Percentiles rank a stretch among this genome's conserved stretches.
Conservation (phyloP, 2,797 vertebrate species). For the Rousettus madagascariensis region DNA sequence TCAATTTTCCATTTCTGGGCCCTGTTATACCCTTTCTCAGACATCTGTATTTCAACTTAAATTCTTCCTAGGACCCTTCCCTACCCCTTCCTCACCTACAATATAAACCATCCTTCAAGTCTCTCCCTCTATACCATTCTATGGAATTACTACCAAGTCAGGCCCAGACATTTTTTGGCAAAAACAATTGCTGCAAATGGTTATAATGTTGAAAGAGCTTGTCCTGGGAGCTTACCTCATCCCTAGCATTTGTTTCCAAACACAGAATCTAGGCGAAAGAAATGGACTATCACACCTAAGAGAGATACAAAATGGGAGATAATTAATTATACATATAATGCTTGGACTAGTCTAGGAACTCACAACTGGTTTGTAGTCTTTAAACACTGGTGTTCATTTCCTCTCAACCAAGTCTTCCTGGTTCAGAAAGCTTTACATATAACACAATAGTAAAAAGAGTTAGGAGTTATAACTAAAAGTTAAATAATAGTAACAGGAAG, state of each 20-base stretch:
- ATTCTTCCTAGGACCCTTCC: not conserved
- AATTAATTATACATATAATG: not conserved
- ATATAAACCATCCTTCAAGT: constrained; percentile 11
- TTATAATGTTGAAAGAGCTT: not conserved
- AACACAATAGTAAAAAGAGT: not conserved
- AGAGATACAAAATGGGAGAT: not conserved
- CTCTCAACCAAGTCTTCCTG: not conserved
- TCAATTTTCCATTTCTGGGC: constrained; percentile 69
- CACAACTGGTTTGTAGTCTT: not conserved
- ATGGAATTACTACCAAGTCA: not conserved
- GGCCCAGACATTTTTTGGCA: not conserved
- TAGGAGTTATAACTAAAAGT: not conserved
- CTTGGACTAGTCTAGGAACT: not conserved
- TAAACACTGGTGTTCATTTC: not conserved
- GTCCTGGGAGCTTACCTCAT: not conserved
- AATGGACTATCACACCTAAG: not conserved
- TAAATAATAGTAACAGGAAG: not conserved
- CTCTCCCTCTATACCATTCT: not conserved
- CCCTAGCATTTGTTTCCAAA: not conserved
- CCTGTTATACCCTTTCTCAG: constrained; percentile 43
- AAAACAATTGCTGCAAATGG: not conserved
- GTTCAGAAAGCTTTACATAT: not conserved
- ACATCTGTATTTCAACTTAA: constrained; percentile 64
- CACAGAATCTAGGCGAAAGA: not conserved
- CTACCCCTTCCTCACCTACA: not conserved